Evolutionary conservation across 2,113 vertebrate genomes (phyloP), one percentile per base, ranked within the genome.

Genomic region (Vicugna pacos): DNA sequence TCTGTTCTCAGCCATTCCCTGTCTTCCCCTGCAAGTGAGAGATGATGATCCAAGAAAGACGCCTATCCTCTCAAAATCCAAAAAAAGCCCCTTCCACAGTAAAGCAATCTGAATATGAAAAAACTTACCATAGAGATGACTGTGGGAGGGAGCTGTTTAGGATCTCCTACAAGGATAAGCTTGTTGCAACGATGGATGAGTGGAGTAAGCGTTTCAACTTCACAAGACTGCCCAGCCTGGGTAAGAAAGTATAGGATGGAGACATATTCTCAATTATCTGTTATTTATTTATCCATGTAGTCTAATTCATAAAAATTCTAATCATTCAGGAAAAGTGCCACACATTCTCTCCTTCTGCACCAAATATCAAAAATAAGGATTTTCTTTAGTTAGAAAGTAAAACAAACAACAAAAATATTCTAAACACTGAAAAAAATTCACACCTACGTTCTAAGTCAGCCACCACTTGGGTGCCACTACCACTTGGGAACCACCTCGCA

Each of bases 181-280:
- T 99, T 98, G 62, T 98, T 99, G 80, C 99, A 99, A 82, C 98
- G 98, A 91, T 99, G 98, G 70, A 99, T 98, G 92, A 99, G 98
- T 0, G 99, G 99, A n/a, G 99, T 99, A 24, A 99, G 98, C 0
- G 99, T 99, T 94, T 99, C 99, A 0, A 99, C 97, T 81, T 99
- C 99, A 95, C 99, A 99, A 24, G 99, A 98, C 96, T 99, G 99
- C 13, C 99, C 99, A 12, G 99, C 99, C 99, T 99, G 93, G 19
- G n/a, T 12, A 30, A 50, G 3, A 38, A n/a, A 88, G 32, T 0
- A 75, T 2, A 56, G 1, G 75, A 86, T 10, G 42, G 32, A 88
- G 28, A 50, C 17, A 30, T 0, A 8, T 12, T 50, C 77, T 73
- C 5, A 48, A n/a, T 50, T 10, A 62, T 1, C 85, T 50, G 32